Percentiles rank a stretch among this genome's conserved stretches.
Conservation (phyloP, 2,888 invertebrate species). For the Cyclophora punctaria region DNA sequence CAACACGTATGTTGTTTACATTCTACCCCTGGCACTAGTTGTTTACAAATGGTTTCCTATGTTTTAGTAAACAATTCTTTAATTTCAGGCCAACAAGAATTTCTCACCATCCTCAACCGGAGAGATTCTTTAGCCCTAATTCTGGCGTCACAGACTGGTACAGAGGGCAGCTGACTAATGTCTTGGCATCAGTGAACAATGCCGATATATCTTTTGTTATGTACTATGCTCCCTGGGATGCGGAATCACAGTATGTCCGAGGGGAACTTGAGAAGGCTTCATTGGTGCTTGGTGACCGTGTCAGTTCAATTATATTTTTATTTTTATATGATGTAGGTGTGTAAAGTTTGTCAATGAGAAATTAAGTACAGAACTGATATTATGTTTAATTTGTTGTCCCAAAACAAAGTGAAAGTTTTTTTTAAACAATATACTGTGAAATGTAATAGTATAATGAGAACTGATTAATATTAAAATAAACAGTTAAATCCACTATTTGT, state of each 20-base stretch:
- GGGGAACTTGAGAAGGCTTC: conserved; percentile 86
- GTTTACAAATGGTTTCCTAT: neutral
- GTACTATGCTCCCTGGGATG: conserved; percentile 97
- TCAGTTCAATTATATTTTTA: conserved; percentile 43
- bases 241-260: conserved; percentile 84
- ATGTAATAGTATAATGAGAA: too few relatives aligned
- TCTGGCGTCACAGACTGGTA: conserved; percentile 86
- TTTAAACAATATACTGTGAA: too few relatives aligned
- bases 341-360: too few relatives aligned
- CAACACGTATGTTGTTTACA: conserved; percentile 76
- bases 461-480: too few relatives aligned
- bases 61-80: conserved; percentile 11
- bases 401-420: too few relatives aligned
- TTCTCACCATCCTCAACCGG: conserved; percentile 69
- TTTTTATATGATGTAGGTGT: neutral
- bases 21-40: neutral
- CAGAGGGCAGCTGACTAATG: conserved; percentile 81
- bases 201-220: conserved; percentile 90
- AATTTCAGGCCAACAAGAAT: conserved; percentile 50
- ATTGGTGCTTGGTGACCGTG: conserved; percentile 79
- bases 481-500: too few relatives aligned
- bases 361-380: too few relatives aligned
- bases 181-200: conserved; percentile 75
- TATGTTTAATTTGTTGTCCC: too few relatives aligned
- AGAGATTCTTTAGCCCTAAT: conserved; percentile 81